These are phyloP conservation scores for Lepisosteus oculatus DNA, from an alignment of 2,113 vertebrate species.

Conservation along the genomic window DNA sequence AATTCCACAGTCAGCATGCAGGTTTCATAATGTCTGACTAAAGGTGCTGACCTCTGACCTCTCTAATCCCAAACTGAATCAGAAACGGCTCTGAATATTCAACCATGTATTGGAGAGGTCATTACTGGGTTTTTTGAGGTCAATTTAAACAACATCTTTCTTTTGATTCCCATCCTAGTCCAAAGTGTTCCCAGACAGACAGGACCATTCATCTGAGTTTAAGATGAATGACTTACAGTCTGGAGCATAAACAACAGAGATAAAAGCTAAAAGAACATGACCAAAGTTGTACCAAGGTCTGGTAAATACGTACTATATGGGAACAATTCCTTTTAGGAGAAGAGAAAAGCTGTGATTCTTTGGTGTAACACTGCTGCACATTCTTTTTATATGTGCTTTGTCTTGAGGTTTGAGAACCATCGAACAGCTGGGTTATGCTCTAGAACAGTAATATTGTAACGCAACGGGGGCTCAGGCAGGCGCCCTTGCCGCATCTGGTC, in stretches of 20 bases:
- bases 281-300: no score
- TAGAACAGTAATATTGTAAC: no score
- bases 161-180: background rate
- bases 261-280: background rate
- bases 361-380: no score
- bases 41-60: slow-evolving; percentile 17
- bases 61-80: slow-evolving; percentile 19
- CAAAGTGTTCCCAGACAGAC: background rate
- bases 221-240: background rate
- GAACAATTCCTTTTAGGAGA: no score
- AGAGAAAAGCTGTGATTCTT: no score
- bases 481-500: no score
- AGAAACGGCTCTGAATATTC: slow-evolving; percentile 11
- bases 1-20: slow-evolving; percentile 42
- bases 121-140: background rate
- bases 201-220: background rate
- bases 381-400: no score
- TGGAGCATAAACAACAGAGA: background rate
- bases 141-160: no score
- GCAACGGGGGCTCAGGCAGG: no score
- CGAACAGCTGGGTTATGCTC: no score
- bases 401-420: no score
- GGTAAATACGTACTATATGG: no score
- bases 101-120: slow-evolving; percentile 29
- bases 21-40: slow-evolving; percentile 42